These are phyloP conservation scores for Pristionchus fissidentatus DNA, from an alignment of 2,888 invertebrate genomes.

Conservation along the genomic window DNA sequence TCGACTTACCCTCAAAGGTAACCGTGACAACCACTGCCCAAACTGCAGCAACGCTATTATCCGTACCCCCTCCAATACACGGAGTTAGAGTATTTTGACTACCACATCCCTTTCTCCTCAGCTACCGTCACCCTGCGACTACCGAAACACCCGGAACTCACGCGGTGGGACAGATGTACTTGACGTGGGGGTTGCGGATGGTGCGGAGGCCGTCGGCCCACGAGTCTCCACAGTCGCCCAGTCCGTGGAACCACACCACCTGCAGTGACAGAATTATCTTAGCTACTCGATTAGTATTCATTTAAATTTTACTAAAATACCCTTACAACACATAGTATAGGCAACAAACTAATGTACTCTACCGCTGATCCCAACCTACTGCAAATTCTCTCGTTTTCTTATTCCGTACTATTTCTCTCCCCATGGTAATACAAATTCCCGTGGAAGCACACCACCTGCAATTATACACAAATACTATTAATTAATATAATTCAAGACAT, in stretches of 20 bases:
- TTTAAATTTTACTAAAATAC: too few relatives aligned
- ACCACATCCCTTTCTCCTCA: not conserved
- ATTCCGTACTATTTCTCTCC: too few relatives aligned
- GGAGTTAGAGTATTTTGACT: not conserved
- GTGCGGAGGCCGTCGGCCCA: conserved; percentile 69
- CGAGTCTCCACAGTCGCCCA: conserved; percentile 74
- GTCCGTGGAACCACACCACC: conserved; percentile 74
- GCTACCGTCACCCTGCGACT: not conserved
- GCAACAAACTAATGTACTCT: too few relatives aligned
- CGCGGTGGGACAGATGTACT: conserved; percentile 72
- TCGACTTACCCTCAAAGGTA: not conserved
- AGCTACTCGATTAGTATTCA: too few relatives aligned
- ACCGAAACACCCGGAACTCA: conserved; percentile 48
- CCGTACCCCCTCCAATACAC: not conserved
- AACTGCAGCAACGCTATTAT: not conserved
- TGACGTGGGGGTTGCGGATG: conserved; percentile 59
- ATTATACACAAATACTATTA: too few relatives aligned
- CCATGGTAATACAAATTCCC: too few relatives aligned
- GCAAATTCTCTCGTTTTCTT: too few relatives aligned
- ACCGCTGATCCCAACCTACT: too few relatives aligned
- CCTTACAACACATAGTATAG: too few relatives aligned
- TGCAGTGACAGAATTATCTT: too few relatives aligned
- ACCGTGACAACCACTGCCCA: not conserved
- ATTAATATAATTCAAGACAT: too few relatives aligned
- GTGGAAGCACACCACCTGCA: too few relatives aligned